Evolutionary conservation across 2,797 vertebrate species (phyloP).

Genomic region (Tenualosa thibaudeaui): DNA sequence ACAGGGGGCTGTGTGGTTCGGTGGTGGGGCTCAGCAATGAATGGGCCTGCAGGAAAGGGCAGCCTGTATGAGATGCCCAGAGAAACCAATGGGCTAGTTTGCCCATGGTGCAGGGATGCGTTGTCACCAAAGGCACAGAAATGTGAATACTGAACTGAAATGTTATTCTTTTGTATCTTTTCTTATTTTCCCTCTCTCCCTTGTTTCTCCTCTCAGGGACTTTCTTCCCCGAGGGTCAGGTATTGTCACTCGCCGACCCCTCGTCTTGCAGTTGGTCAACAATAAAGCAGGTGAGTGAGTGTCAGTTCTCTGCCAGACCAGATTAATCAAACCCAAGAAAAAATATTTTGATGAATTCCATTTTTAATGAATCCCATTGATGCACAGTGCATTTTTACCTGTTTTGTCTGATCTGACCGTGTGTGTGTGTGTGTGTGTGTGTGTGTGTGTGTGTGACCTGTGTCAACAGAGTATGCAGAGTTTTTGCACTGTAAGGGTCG

Average conservation of each 20-base stretch:
- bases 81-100: not conserved
- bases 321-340: not conserved
- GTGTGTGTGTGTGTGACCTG: constrained; percentile 10
- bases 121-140: not conserved
- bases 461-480: constrained; percentile 87
- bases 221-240: constrained; percentile 97
- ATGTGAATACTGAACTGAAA: not conserved
- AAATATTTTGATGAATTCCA: no score
- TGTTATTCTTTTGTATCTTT: not conserved
- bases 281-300: constrained; percentile 86
- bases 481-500: constrained; percentile 96
- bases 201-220: constrained; percentile 74
- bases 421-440: constrained; percentile 13
- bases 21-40: not conserved
- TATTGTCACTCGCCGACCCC: constrained; percentile 93
- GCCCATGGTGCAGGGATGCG: not conserved
- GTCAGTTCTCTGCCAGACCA: not conserved
- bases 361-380: not conserved
- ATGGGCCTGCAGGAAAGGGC: not conserved
- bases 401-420: not conserved
- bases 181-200: not conserved
- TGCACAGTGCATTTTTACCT: not conserved
- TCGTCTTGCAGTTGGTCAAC: constrained; percentile 96
- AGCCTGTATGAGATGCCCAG: not conserved
- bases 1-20: not conserved